Percentiles rank a stretch among this genome's conserved stretches.
These are phyloP conservation scores for Actias luna DNA, from an alignment of 2,888 invertebrate species.

Conservation along the genomic window DNA sequence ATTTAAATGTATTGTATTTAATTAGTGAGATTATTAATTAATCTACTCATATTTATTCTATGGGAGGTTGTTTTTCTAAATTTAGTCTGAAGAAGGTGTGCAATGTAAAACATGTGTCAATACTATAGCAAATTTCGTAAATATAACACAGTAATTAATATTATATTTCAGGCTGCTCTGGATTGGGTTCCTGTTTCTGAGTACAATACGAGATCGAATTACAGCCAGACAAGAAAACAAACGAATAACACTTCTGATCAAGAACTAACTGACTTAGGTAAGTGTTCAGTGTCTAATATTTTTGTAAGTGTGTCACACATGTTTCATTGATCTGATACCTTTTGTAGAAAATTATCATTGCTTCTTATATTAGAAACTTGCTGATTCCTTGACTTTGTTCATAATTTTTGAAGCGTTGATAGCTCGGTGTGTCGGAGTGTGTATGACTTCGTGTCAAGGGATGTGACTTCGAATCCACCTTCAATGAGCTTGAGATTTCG, in stretches of 20 bases:
- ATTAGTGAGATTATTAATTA: constrained; percentile 19
- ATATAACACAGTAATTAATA: constrained; percentile 14
- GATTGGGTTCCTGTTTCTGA: constrained; percentile 80
- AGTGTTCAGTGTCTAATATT: constrained; percentile 29
- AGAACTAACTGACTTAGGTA: constrained; percentile 75
- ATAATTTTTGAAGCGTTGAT: too few species aligned
- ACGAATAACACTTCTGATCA: constrained; percentile 76
- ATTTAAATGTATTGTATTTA: constrained; percentile 16
- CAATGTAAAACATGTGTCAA: constrained; percentile 22
- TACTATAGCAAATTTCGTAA: not conserved
- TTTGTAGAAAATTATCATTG: not conserved
- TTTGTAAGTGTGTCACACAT: not conserved
- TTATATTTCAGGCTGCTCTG: constrained; percentile 69
- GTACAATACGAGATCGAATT: constrained; percentile 72
- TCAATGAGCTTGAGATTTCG: too few species aligned
- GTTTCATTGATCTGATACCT: not conserved
- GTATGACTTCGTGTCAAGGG: too few species aligned
- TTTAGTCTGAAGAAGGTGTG: constrained; percentile 69
- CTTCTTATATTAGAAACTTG: not conserved
- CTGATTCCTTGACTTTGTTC: too few species aligned
- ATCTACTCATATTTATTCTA: constrained; percentile 41
- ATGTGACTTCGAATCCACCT: too few species aligned
- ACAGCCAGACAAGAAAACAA: constrained; percentile 73
- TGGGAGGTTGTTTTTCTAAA: constrained; percentile 79
- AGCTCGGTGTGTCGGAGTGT: too few species aligned